Percentiles rank a stretch among this genome's conserved stretches.
phyloP scores from a whole-genome alignment of 2,113 vertebrate genomes.

The Ia io region DNA sequence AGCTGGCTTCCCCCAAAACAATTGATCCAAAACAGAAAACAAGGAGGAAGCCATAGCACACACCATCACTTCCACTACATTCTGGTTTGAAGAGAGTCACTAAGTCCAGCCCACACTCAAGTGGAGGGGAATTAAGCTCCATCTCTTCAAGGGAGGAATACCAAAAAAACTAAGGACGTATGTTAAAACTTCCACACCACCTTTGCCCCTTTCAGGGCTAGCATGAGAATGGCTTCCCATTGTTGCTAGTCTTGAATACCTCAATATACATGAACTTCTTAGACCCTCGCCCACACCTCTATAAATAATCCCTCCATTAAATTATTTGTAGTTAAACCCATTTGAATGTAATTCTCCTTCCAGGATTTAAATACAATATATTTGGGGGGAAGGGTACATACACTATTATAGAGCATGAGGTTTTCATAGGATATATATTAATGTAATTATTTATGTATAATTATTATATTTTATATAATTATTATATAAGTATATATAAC shows the following conservation, averaged over 20 bases:
- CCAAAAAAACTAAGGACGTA: not conserved
- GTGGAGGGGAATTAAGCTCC: not conserved
- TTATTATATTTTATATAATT: not conserved
- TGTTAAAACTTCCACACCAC: not conserved
- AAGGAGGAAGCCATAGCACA: not conserved
- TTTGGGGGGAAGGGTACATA: not conserved
- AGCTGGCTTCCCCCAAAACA: not conserved
- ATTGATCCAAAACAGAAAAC: not conserved
- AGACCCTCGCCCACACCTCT: not conserved
- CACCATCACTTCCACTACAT: not conserved
- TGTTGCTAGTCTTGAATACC: not conserved
- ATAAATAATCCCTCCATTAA: not conserved
- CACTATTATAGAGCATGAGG: not conserved
- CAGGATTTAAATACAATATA: not conserved
- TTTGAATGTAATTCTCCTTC: not conserved
- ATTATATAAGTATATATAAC: not conserved
- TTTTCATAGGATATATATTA: not conserved
- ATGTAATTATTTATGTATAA: not conserved
- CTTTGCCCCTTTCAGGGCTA: not conserved
- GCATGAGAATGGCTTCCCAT: not conserved
- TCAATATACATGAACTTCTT: not conserved
- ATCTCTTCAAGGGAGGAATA: not conserved
- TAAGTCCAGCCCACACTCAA: not conserved
- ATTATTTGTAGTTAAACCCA: not conserved
- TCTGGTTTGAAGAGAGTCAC: not conserved